Percentiles rank a stretch among this genome's conserved stretches.
phyloP scores from a whole-genome alignment of 2,888 invertebrate genomes.

The Macrostomum cliftonense region DNA sequence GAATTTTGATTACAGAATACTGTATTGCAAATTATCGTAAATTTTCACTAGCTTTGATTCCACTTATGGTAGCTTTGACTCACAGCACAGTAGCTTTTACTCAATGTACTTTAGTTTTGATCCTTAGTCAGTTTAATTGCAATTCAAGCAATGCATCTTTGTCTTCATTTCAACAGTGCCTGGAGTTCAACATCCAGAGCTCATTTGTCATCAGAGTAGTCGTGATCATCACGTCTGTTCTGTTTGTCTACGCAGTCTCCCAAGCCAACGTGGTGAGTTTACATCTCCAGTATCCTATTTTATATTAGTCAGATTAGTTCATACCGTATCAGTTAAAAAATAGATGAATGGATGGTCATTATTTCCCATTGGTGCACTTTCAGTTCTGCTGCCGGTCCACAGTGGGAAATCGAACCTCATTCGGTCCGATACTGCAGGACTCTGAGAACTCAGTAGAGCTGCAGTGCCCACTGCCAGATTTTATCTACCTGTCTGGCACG shows the following conservation, averaged over 20 bases:
- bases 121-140: too few species aligned
- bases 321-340: too few species aligned
- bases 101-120: too few species aligned
- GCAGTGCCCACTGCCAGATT: constrained; percentile 53
- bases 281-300: too few species aligned
- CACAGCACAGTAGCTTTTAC: too few species aligned
- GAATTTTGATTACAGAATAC: too few species aligned
- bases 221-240: constrained; percentile 65
- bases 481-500: constrained; percentile 64
- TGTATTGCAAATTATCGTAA: too few species aligned
- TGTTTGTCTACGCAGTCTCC: constrained; percentile 66
- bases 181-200: constrained; percentile 65
- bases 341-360: too few species aligned
- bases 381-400: constrained; percentile 28
- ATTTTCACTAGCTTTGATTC: too few species aligned
- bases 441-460: constrained; percentile 47
- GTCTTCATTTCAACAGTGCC: constrained; percentile 44
- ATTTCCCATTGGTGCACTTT: too few species aligned
- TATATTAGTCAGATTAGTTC: too few species aligned
- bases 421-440: constrained; percentile 12
- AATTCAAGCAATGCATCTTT: not conserved
- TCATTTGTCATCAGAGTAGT: constrained; percentile 63
- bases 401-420: constrained; percentile 4
- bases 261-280: constrained; percentile 74
- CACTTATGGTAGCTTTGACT: too few species aligned